phyloP scores from a whole-genome alignment of 2,797 vertebrate species.

The Xenops minutus region DNA sequence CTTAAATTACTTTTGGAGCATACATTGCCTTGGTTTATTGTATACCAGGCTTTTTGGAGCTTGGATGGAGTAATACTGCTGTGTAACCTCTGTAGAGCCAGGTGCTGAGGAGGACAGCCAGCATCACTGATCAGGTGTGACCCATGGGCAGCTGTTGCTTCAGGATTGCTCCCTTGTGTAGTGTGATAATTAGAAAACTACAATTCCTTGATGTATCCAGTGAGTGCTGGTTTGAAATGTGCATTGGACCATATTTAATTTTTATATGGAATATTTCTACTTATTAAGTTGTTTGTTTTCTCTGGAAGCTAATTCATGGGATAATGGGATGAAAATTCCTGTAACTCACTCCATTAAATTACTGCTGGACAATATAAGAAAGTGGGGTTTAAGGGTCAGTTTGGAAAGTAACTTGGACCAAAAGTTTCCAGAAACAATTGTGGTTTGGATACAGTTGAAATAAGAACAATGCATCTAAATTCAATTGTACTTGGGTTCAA shows the following conservation, averaged over 20 bases:
- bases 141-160: background rate
- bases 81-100: background rate
- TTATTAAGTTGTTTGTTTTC: background rate
- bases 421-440: conserved; percentile 24
- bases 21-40: background rate
- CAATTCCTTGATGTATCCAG: background rate
- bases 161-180: background rate
- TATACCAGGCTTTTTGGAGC: background rate
- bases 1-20: background rate
- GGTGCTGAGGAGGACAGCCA: background rate
- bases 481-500: background rate
- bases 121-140: background rate
- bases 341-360: background rate
- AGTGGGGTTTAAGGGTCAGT: background rate
- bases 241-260: background rate
- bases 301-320: background rate
- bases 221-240: background rate
- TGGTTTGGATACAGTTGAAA: conserved; percentile 42
- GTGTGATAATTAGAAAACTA: background rate
- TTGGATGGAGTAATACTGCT: background rate
- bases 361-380: background rate
- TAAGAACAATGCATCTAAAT: background rate
- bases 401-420: background rate
- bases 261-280: background rate
- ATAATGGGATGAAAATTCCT: conserved; percentile 11